Percentiles rank a stretch among this genome's conserved stretches.
phyloP scores from a whole-genome alignment of 2,888 invertebrate species.

The Papilio elwesi region DNA sequence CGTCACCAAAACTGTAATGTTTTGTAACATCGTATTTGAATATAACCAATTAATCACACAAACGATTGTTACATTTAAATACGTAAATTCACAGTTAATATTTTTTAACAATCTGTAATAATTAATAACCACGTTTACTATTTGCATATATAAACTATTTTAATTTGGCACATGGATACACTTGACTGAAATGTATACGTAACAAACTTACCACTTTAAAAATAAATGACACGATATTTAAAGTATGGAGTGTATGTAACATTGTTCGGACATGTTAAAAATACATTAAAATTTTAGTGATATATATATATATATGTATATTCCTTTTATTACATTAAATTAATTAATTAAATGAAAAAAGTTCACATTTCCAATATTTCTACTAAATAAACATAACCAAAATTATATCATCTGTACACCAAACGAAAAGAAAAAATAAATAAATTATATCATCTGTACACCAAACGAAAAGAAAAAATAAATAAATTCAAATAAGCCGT shows the following conservation, averaged over 20 bases:
- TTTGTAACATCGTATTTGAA: conserved; percentile 2
- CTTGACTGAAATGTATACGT: too few relatives aligned
- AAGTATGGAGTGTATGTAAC: too few relatives aligned
- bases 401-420: too few relatives aligned
- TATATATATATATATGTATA: too few relatives aligned
- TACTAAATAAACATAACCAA: too few relatives aligned
- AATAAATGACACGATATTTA: too few relatives aligned
- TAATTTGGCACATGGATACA: conserved; percentile 10
- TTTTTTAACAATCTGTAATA: neutral
- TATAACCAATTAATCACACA: neutral
- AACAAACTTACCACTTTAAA: too few relatives aligned
- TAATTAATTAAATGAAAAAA: too few relatives aligned
- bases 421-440: neutral
- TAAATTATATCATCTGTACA: neutral
- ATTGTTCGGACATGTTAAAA: too few relatives aligned
- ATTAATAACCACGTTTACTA: neutral
- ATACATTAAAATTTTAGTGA: too few relatives aligned
- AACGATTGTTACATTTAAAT: neutral
- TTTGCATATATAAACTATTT: neutral
- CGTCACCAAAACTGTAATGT: neutral
- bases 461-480: neutral
- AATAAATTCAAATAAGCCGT: neutral
- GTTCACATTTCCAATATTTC: too few relatives aligned
- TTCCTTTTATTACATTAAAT: too few relatives aligned
- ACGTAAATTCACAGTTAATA: neutral